Base-by-base conservation (phyloP, 2,888 invertebrate genomes). In the Teleogryllus oceanicus region DNA sequence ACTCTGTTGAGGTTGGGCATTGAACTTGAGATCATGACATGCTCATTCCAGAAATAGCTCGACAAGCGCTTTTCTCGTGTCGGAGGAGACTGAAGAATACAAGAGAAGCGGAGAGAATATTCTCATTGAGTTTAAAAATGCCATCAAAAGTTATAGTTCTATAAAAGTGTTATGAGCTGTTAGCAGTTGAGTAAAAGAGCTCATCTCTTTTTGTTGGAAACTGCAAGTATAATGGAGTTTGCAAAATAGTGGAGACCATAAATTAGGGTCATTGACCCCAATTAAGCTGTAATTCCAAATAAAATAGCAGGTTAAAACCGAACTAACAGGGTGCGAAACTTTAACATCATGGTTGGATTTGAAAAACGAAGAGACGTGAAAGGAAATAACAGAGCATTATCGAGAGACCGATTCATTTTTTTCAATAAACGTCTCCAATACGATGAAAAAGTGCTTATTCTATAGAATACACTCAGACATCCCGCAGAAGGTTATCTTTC, bases 91-190 rank as follows among this genome's bases (percentile, higher is more conserved):
- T 16, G 18, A 62, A 62, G 62, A 62, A 62, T 62, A 62, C 62
- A 62, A 13, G 62, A 62, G 62, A 62, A 16, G 13, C 16, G 13
- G 62, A 62, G 18, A 62, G 18, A 62, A 62, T 18, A 37, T 37
- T 37, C 24, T 37, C 24, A 37, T 62, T 18, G 13, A 62, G 62
- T 62, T 13, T 16, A 62, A 62, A 62, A 62, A 62, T 62, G 62
- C 62, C 62, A 62, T 62, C 62, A 62, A 62, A 62, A 62, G 62
- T 62, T 62, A 62, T 62, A 62, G 62, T 62, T 62, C 62, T 62
- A 62, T 62, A 18, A 62, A 62, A 62, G 62, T 62, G 62, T 62
- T 62, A 62, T 13, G 16, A 62, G 62, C 18, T 62, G 62, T 62
- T 62, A 62, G 62, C 62, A 62, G 62, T 62, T 62, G 62, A 18